Conservation (phyloP, 2,797 vertebrate genomes). For the Rhinella marina region DNA sequence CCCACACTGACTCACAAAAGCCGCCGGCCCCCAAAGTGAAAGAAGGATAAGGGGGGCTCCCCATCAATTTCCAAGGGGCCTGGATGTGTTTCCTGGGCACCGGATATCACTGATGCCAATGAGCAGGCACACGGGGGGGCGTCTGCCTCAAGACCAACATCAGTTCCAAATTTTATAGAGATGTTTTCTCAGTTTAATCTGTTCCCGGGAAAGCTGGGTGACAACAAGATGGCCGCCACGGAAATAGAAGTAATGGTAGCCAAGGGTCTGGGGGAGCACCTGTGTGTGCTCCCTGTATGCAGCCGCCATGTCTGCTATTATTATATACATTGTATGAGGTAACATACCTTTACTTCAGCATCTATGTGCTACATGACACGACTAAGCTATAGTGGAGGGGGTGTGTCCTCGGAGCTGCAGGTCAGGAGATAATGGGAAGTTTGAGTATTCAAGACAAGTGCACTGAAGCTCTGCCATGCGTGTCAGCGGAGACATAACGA, state of each 20-base stretch:
- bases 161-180: background rate
- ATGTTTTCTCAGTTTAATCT: background rate
- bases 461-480: conserved; percentile 1
- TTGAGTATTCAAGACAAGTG: background rate
- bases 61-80: background rate
- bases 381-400: background rate
- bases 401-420: background rate
- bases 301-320: no score
- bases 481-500: background rate
- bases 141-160: background rate
- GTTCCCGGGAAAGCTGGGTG: no score
- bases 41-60: background rate
- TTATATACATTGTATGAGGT: background rate
- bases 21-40: background rate
- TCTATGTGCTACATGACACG: background rate
- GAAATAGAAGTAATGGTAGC: no score
- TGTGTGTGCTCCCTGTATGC: no score
- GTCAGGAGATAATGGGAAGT: conserved; percentile 7
- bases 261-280: no score
- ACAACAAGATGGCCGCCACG: background rate
- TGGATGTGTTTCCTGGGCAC: background rate
- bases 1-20: conserved; percentile 45
- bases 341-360: background rate
- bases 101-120: background rate
- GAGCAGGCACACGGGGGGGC: background rate